phyloP scores from a whole-genome alignment of 2,113 vertebrate genomes.

The Camelus dromedarius region DNA sequence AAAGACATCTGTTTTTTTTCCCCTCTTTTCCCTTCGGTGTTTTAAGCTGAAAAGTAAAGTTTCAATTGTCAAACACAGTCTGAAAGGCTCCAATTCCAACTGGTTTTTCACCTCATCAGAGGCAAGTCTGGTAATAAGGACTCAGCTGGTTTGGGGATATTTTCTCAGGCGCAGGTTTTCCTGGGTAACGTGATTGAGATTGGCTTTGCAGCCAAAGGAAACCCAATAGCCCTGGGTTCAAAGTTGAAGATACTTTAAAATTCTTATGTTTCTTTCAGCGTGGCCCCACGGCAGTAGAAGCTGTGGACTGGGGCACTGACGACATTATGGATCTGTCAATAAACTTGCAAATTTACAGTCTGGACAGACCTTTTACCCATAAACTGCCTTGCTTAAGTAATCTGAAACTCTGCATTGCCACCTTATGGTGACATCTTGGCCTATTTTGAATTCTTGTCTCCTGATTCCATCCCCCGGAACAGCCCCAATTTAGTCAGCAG shows the following conservation, averaged over 20 bases:
- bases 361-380: neutral
- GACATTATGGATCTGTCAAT: neutral
- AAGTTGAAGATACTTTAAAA: conserved; percentile 50
- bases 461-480: neutral
- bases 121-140: neutral
- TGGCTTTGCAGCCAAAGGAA: conserved; percentile 42
- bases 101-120: conserved; percentile 74
- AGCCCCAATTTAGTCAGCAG: neutral
- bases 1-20: conserved; percentile 85
- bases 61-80: conserved; percentile 79
- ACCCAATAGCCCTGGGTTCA: conserved; percentile 56
- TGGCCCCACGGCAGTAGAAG: conserved; percentile 11
- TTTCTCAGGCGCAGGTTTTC: conserved; percentile 47
- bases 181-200: neutral
- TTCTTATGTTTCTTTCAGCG: neutral
- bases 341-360: neutral
- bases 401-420: neutral
- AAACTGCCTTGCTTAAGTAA: neutral
- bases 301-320: neutral
- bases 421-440: neutral
- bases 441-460: neutral
- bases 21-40: conserved; percentile 49
- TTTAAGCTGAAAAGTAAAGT: conserved; percentile 80
- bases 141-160: neutral
- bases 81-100: conserved; percentile 75